These are phyloP conservation scores for Venustaconcha ellipsiformis DNA, from an alignment of 1,140 invertebrate genomes.

Conservation along the genomic window DNA sequence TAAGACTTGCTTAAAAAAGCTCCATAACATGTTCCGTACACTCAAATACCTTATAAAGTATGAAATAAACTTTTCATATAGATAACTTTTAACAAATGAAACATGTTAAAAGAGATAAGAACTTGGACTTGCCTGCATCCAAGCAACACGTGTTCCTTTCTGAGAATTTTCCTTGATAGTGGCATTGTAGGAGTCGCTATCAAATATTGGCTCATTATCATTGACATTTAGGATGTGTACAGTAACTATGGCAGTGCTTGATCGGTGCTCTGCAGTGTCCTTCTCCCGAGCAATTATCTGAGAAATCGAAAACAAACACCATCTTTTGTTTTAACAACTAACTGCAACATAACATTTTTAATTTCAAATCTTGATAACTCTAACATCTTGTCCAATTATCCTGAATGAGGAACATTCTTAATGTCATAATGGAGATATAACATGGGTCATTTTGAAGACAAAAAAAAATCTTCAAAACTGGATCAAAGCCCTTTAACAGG, in stretches of 20 bases:
- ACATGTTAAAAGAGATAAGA: no score
- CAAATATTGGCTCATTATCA: slow-evolving; percentile 33
- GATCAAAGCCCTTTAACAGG: no score
- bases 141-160: no score
- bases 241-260: slow-evolving; percentile 70
- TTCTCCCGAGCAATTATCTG: slow-evolving; percentile 86
- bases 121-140: no score
- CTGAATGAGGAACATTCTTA: neutral
- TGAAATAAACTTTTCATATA: no score
- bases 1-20: no score
- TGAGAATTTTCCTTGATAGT: slow-evolving; percentile 14
- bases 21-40: no score
- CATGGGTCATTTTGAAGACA: neutral
- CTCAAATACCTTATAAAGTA: no score
- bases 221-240: slow-evolving; percentile 33
- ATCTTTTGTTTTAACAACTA: no score
- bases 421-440: neutral
- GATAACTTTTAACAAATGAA: no score
- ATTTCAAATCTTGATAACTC: neutral
- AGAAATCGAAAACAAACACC: neutral
- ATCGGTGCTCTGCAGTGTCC: slow-evolving; percentile 79
- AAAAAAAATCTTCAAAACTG: no score
- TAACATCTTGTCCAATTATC: neutral
- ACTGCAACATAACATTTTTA: no score
- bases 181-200: neutral